Evolutionary conservation across 2,113 vertebrate genomes (phyloP), one percentile per base, ranked within the genome.

Genomic region (Mionectes macconnelli): DNA sequence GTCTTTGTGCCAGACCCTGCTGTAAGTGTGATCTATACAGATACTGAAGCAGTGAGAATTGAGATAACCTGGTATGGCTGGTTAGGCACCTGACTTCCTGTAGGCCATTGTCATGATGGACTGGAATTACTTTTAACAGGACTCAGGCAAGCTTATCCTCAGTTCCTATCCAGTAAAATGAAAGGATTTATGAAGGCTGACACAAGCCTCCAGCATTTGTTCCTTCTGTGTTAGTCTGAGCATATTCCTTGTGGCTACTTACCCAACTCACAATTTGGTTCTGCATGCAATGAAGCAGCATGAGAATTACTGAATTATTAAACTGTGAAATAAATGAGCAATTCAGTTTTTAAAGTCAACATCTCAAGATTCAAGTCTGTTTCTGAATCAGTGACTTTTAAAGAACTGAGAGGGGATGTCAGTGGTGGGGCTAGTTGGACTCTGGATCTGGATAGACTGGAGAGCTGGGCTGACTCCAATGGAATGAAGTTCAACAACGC

Each of bases 361-460:
- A 8, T 33, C 70, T 67, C 17, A 45, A 10, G 14, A 69, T 52
- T 42, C 42, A 56, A 55, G 12, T 19, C 0, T 24, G 8, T 72
- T 91, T 53, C 40, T 44, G 18, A 69, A 66, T 45, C 35, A 63
- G 2, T 55, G 47, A 28, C 25, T 76, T 72, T 5, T 35, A 25
- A 60, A 69, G 70, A 76, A 59, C 0, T 4, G 2, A 22, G 22
- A 18, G 0, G 3, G 31, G 30, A 60, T 14, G 8, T 30, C 10
- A 67, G 1, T 31, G n/a, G 17, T n/a, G 16, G 24, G 68, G 30
- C 47, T 60, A 40, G n/a, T 8, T 60, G 30, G 28, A 40, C 13
- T 68, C 21, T 30, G 23, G 28, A 19, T 44, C 23, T n/a, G n/a
- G n/a, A n/a, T n/a, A n/a, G n/a, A n/a, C n/a, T n/a, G n/a, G n/a